Base-by-base conservation (phyloP, 2,797 vertebrate species). In the Aldrovandia affinis region DNA sequence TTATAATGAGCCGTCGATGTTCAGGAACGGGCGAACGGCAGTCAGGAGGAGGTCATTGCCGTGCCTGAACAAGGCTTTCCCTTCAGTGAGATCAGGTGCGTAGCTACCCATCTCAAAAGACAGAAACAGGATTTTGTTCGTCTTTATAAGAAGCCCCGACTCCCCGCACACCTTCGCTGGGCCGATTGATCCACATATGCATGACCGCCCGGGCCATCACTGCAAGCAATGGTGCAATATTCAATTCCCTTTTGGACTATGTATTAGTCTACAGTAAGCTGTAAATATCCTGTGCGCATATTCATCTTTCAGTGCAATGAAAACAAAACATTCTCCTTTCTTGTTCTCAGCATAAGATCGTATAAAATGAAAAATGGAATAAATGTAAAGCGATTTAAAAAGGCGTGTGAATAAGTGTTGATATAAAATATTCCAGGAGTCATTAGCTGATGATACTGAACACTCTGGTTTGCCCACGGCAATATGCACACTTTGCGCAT, bases 1-100 rank as follows among this genome's bases (percentile, higher is more conserved):
- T 39, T 39, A 70, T 80, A 81, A 81, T 81, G 65, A 85, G 59
- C 33, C 28, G 42, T 75, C 52, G 55, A 81, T 75, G 79, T 81
- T 80, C 79, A 57, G n/a, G 36, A 81, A 63, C 75, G 36, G 30
- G 42, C 44, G n/a, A n/a, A 25, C 20, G 36, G 14, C 47, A 63
- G 78, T 80, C 78, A 80, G 15, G 63, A 54, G 50, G 25, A 63
- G 44, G 28, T 42, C 63, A 28, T 25, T 33, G 42, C 63, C 44
- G 44, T 80, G 68, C 73, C 81, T 84, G 73, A 55, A 75, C 20
- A n/a, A 55, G 10, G 39, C n/a, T 42, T 28, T 77, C 70, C n/a
- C 15, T 50, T 83, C 54, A 57, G 52, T 77, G 33, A 57, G 70
- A 22, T 44, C 25, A 47, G 68, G 25, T 61, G 52, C 5, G 30